Conservation (phyloP, 1,140 invertebrate species). For the Papilio aristodemus region DNA sequence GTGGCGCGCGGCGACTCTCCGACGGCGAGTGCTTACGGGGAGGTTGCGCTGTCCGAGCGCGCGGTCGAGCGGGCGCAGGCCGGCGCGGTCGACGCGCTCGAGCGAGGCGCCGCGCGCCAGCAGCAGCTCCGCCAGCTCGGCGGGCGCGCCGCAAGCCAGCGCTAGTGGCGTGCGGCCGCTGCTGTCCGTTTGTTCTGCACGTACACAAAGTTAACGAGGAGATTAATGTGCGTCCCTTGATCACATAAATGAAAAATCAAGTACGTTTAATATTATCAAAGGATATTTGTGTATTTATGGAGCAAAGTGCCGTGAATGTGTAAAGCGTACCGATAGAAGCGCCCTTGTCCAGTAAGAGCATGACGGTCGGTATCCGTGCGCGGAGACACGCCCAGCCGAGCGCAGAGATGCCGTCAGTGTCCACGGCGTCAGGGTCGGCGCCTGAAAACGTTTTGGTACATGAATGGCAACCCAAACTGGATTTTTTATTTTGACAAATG, state of each 20-base stretch:
- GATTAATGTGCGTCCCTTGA: no score
- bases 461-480: no score
- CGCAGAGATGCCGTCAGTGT: slow-evolving; percentile 93
- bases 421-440: slow-evolving; percentile 87
- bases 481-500: no score
- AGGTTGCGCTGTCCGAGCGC: slow-evolving; percentile 96
- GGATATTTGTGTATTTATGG: not conserved
- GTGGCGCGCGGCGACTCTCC: no score
- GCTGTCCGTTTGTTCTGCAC: slow-evolving; percentile 63
- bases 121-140: slow-evolving; percentile 86
- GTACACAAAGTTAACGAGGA: not conserved
- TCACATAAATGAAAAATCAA: not conserved
- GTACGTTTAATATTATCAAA: not conserved
- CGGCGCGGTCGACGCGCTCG: slow-evolving; percentile 96
- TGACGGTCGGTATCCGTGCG: slow-evolving; percentile 89
- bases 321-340: slow-evolving; percentile 86
- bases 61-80: slow-evolving; percentile 95
- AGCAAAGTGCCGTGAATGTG: no score
- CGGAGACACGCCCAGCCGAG: slow-evolving; percentile 95
- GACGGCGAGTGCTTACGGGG: slow-evolving; percentile 75
- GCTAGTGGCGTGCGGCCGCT: slow-evolving; percentile 94
- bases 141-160: slow-evolving; percentile 91
- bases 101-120: slow-evolving; percentile 93
- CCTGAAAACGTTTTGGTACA: slow-evolving; percentile 72
- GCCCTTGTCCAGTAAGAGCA: slow-evolving; percentile 90